Evolutionary conservation across 2,888 invertebrate genomes (phyloP).

Genomic region (Holacanthella duospinosa): DNA sequence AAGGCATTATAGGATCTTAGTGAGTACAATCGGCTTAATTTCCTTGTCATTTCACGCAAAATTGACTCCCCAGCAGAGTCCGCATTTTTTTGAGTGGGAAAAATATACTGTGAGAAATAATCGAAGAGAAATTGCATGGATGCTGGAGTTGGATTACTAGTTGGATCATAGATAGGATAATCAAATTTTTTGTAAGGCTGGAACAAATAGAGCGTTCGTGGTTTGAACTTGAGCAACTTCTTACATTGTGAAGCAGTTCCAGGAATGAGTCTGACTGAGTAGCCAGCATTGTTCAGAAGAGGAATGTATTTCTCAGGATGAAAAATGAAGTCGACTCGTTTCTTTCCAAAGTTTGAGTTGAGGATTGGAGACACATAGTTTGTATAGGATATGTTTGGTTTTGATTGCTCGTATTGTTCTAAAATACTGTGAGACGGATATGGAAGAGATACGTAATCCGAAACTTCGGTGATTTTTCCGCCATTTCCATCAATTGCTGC

Average conservation of each 20-base stretch:
- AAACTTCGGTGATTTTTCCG: slow-evolving; percentile 7
- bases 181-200: slow-evolving; percentile 24
- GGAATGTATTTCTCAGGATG: slow-evolving; percentile 29
- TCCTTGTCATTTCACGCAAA: not conserved
- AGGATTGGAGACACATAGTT: slow-evolving; percentile 10
- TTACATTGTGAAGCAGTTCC: slow-evolving; percentile 20
- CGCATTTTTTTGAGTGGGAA: too few relatives aligned
- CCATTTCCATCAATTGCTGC: not conserved
- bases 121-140: not conserved
- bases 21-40: not conserved
- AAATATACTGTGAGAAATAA: not conserved
- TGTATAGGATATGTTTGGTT: slow-evolving; percentile 14
- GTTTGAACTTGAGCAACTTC: not conserved
- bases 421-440: slow-evolving; percentile 20
- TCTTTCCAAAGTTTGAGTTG: slow-evolving; percentile 14
- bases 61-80: not conserved
- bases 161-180: not conserved
- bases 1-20: not conserved
- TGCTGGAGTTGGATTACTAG: not conserved
- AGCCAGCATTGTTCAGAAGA: slow-evolving; percentile 18
- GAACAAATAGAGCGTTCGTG: slow-evolving; percentile 16
- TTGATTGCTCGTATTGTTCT: slow-evolving; percentile 8
- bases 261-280: slow-evolving; percentile 22
- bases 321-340: slow-evolving; percentile 29
- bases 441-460: slow-evolving; percentile 9